A percentile compares a stretch with the other conserved stretches of the same genome.
These are phyloP conservation scores for Carlito syrichta DNA, from an alignment of 2,113 vertebrate genomes.

Conservation along the genomic window DNA sequence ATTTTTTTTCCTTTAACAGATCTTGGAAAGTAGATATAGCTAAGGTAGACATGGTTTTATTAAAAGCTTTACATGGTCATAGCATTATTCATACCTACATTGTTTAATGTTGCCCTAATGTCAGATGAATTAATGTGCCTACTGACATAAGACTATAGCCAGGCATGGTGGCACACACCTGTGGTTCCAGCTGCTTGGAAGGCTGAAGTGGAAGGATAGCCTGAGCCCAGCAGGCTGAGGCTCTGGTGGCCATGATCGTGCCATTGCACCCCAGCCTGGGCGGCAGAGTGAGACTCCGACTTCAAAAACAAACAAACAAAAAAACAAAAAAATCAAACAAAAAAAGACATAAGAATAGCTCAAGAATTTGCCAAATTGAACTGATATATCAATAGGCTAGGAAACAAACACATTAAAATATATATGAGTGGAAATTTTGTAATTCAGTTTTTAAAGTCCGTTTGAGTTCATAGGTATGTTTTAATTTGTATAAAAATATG, in stretches of 20 bases:
- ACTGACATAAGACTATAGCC: no score
- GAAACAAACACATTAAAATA: neutral
- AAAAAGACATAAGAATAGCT: no score
- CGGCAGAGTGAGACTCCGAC: no score
- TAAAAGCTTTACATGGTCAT: neutral
- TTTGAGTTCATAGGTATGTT: neutral
- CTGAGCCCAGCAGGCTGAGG: no score
- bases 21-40: neutral
- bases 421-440: neutral
- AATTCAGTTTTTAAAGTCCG: neutral
- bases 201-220: no score
- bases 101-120: neutral
- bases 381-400: neutral
- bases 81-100: neutral
- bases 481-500: neutral
- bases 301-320: no score
- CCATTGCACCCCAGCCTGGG: no score
- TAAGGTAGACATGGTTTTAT: neutral
- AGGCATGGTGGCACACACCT: no score
- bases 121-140: neutral
- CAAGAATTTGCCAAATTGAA: neutral
- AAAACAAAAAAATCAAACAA: no score
- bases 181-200: no score
- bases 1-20: neutral
- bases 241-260: no score